Percentiles rank a stretch among this genome's conserved stretches.
phyloP scores from a whole-genome alignment of 2,113 vertebrate genomes.

The Ameiurus melas region DNA sequence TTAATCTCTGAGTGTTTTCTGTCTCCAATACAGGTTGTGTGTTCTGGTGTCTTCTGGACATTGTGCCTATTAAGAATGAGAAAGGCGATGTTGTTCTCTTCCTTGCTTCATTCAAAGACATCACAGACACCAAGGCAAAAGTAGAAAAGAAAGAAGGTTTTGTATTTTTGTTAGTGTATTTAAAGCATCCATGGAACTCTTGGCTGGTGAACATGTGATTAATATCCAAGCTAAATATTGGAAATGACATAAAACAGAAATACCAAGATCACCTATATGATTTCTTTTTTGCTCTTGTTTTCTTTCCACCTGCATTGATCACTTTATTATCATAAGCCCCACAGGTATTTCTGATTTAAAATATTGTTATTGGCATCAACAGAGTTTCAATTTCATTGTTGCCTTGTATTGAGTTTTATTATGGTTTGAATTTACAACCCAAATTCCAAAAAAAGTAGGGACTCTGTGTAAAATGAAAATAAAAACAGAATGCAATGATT shows the following conservation, averaged over 20 bases:
- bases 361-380: not conserved
- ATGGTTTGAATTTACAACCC: not conserved
- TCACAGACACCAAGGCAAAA: slow-evolving; percentile 94
- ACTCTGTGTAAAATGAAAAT: too few relatives aligned
- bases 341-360: not conserved
- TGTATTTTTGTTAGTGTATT: not conserved
- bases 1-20: not conserved
- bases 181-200: not conserved
- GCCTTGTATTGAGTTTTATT: not conserved
- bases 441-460: too few relatives aligned
- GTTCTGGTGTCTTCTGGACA: slow-evolving; percentile 97
- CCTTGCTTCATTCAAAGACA: slow-evolving; percentile 95
- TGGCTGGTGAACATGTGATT: not conserved
- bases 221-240: not conserved
- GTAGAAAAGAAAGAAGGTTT: slow-evolving; percentile 94
- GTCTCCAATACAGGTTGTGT: slow-evolving; percentile 75
- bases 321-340: not conserved
- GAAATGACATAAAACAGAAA: slow-evolving; percentile 26
- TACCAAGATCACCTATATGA: slow-evolving; percentile 25
- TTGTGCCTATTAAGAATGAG: slow-evolving; percentile 98
- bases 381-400: not conserved
- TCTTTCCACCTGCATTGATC: slow-evolving; percentile 5
- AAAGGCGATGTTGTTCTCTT: slow-evolving; percentile 98
- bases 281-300: not conserved
- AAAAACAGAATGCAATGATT: too few relatives aligned